Evolutionary conservation across 2,888 invertebrate species (phyloP).

Genomic region (Tillus elongatus): DNA sequence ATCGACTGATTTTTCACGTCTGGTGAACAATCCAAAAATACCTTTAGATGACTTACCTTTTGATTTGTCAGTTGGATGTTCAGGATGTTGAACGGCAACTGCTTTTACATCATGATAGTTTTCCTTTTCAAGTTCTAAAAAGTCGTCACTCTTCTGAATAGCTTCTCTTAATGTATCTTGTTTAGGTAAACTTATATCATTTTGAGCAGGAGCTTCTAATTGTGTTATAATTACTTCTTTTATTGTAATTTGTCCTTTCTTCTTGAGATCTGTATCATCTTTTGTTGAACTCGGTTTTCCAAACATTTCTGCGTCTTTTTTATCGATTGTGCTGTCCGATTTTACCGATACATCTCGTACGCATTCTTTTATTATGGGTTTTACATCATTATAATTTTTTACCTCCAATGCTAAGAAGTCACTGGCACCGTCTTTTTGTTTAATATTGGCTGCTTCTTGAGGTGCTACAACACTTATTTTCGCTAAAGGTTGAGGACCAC

Average conservation of each 20-base stretch:
- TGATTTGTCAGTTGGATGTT: background rate
- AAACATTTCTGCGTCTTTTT: slow-evolving; percentile 15
- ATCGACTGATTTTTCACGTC: too few species aligned
- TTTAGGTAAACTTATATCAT: too few species aligned
- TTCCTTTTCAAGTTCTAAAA: slow-evolving; percentile 26
- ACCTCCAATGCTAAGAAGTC: slow-evolving; percentile 14
- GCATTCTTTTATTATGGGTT: too few species aligned
- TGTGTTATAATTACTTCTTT: slow-evolving; percentile 7
- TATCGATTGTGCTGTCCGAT: slow-evolving; percentile 12
- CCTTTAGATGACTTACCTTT: background rate
- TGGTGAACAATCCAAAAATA: slow-evolving; percentile 26
- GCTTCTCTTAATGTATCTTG: too few species aligned
- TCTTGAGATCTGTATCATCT: slow-evolving; percentile 7
- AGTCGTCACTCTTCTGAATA: slow-evolving; percentile 16
- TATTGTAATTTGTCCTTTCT: slow-evolving; percentile 5
- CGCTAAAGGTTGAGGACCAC: background rate
- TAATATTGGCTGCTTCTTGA: slow-evolving; percentile 4
- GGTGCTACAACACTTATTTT: too few species aligned
- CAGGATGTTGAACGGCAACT: background rate
- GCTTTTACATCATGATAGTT: slow-evolving; percentile 22
- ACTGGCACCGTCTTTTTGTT: slow-evolving; percentile 7
- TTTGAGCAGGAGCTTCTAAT: slow-evolving; percentile 2
- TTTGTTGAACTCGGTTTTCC: slow-evolving; percentile 13
- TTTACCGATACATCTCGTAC: too few species aligned
- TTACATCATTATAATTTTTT: slow-evolving; percentile 16